phyloP scores from a whole-genome alignment of 2,113 vertebrate genomes.

The Gavia stellata region DNA sequence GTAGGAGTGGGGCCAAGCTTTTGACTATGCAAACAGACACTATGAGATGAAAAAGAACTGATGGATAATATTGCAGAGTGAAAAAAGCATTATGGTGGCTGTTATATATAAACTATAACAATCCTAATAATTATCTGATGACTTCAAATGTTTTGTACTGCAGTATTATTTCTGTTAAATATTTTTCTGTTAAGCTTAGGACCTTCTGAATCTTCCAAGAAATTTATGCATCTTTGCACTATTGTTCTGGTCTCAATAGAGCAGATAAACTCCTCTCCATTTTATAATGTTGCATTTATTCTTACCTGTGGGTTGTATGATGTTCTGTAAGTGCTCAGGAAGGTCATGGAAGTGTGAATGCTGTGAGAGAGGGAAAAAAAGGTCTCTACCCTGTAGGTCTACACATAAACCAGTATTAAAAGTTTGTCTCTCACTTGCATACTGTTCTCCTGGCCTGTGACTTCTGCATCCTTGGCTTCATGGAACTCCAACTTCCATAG shows the following conservation, averaged over 20 bases:
- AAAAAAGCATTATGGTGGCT: not conserved
- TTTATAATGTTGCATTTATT: not conserved
- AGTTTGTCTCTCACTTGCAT: not conserved
- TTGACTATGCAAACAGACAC: constrained; percentile 1
- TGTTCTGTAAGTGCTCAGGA: not conserved
- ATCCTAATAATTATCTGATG: not conserved
- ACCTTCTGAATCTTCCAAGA: not conserved
- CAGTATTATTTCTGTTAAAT: not conserved
- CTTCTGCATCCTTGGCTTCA: not conserved
- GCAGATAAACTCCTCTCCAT: not conserved
- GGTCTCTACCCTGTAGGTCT: not conserved
- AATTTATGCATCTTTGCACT: not conserved
- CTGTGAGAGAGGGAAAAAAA: not conserved
- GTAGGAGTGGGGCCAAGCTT: not conserved
- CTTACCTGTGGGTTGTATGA: not conserved
- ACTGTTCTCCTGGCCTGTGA: not conserved
- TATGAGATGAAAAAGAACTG: not conserved
- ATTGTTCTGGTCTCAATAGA: not conserved
- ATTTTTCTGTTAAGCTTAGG: not conserved
- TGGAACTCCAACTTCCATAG: not conserved
- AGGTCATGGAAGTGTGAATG: not conserved
- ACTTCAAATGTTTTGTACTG: not conserved
- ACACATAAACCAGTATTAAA: not conserved
- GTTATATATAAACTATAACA: not conserved
- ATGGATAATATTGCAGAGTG: not conserved